These are phyloP conservation scores for Drosophila austrosaltans DNA, from an alignment of 2,888 invertebrate genomes.

Conservation along the genomic window DNA sequence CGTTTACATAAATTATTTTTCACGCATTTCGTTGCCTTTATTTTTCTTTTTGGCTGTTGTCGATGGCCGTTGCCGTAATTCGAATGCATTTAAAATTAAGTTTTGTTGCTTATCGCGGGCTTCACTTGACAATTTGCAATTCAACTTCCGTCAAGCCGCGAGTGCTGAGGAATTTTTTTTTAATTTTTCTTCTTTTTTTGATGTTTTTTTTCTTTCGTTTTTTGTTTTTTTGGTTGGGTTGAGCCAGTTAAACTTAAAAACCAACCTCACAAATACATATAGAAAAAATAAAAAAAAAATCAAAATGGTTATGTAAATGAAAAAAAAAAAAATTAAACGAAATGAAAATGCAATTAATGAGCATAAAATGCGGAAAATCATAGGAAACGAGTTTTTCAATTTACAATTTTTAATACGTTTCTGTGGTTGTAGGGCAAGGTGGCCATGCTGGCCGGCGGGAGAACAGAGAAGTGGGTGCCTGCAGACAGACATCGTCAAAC, in stretches of 20 bases:
- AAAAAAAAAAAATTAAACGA: slow-evolving; percentile 30
- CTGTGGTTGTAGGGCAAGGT: background rate
- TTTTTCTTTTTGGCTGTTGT: slow-evolving; percentile 34
- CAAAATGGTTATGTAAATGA: slow-evolving; percentile 69
- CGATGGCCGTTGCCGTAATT: slow-evolving; percentile 38
- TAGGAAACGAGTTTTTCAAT: slow-evolving; percentile 66
- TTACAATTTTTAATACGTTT: slow-evolving; percentile 40
- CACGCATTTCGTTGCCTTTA: slow-evolving; percentile 37
- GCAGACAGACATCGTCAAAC: slow-evolving; percentile 60
- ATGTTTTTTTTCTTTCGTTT: background rate
- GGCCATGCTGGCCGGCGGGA: slow-evolving; percentile 5
- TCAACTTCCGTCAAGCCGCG: slow-evolving; percentile 70
- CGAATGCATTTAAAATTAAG: slow-evolving; percentile 57
- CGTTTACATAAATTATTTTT: slow-evolving; percentile 6
- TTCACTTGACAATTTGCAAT: slow-evolving; percentile 67
- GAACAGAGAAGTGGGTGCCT: background rate
- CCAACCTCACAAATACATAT: too few species aligned
- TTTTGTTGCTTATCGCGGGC: slow-evolving; percentile 15
- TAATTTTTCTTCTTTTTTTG: slow-evolving; percentile 22
- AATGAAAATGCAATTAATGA: slow-evolving; percentile 75
- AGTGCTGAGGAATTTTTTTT: slow-evolving; percentile 48
- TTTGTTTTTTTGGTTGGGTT: slow-evolving; percentile 26
- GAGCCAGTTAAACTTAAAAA: slow-evolving; percentile 44
- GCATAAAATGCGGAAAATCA: slow-evolving; percentile 74
- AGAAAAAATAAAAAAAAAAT: slow-evolving; percentile 22